Evolutionary conservation across 2,888 invertebrate genomes (phyloP).

Genomic region (Nemoura dubitans): DNA sequence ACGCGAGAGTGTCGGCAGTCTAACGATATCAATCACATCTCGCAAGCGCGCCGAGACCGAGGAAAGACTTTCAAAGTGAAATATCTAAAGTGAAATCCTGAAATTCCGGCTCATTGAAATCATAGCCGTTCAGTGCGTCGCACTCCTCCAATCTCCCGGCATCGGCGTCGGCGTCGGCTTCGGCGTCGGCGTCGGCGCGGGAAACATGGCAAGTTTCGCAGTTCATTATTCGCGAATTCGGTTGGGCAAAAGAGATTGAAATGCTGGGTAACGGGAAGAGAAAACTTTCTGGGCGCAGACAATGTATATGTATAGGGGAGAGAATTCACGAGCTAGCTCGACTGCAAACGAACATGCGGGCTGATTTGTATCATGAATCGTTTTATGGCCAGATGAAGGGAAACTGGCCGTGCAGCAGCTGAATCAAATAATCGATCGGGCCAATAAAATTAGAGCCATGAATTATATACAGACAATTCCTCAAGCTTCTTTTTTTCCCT

Average conservation of each 20-base stretch:
- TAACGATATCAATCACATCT: conserved; percentile 18
- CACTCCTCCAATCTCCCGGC: background rate
- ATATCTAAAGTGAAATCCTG: conserved; percentile 26
- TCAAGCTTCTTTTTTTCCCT: background rate
- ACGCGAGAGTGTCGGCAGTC: background rate
- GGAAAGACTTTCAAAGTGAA: conserved; percentile 31
- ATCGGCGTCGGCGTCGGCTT: no score
- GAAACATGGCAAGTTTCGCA: background rate
- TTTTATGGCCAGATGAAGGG: background rate
- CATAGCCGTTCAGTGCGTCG: background rate
- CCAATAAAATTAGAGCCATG: background rate
- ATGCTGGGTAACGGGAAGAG: background rate
- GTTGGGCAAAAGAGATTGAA: background rate
- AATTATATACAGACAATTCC: background rate
- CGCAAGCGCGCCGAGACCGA: background rate
- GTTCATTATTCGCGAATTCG: background rate
- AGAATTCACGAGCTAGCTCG: background rate
- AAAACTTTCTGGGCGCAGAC: background rate
- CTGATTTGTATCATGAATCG: background rate
- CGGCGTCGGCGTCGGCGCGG: background rate
- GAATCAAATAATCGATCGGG: background rate
- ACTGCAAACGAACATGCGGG: background rate
- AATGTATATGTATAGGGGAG: background rate
- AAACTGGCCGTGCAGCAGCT: background rate
- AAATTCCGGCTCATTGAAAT: conserved; percentile 28